Evolutionary conservation across 1,140 invertebrate genomes (phyloP).

Genomic region (Akabosia matsudoensis): DNA sequence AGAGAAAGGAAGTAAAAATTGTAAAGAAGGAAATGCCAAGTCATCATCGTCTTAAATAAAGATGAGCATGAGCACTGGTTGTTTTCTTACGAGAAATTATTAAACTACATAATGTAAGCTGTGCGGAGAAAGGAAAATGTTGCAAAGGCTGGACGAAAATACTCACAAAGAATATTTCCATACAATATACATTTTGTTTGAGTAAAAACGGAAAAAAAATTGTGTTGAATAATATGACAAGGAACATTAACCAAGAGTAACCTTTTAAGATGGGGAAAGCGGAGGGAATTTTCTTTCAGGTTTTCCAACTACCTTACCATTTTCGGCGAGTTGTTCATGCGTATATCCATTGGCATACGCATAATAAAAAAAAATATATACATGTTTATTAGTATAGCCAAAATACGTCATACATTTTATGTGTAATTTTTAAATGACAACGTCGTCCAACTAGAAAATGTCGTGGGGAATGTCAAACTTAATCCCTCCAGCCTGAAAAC

Average conservation of each 20-base stretch:
- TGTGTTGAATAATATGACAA: too few species aligned
- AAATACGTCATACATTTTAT: not conserved
- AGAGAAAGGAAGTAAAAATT: not conserved
- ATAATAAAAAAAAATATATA: not conserved
- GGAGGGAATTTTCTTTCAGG: too few species aligned
- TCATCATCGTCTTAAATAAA: not conserved
- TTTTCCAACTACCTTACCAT: too few species aligned
- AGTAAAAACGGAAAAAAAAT: too few species aligned
- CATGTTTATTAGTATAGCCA: not conserved
- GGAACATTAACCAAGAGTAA: too few species aligned
- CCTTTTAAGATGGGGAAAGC: too few species aligned
- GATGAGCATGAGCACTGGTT: not conserved
- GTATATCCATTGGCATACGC: not conserved
- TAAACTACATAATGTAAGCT: not conserved
- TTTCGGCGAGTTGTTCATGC: too few species aligned
- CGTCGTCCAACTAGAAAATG: constrained; percentile 41
- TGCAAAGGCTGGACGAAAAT: not conserved
- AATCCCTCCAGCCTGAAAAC: constrained; percentile 29
- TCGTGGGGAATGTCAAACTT: constrained; percentile 43
- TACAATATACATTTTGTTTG: too few species aligned
- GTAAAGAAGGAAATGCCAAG: not conserved
- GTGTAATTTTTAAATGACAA: constrained; percentile 18
- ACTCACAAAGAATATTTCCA: too few species aligned
- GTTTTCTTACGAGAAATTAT: not conserved
- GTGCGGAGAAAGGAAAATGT: not conserved